These are phyloP conservation scores for Phycodurus eques DNA, from an alignment of 2,113 vertebrate species.

Conservation along the genomic window DNA sequence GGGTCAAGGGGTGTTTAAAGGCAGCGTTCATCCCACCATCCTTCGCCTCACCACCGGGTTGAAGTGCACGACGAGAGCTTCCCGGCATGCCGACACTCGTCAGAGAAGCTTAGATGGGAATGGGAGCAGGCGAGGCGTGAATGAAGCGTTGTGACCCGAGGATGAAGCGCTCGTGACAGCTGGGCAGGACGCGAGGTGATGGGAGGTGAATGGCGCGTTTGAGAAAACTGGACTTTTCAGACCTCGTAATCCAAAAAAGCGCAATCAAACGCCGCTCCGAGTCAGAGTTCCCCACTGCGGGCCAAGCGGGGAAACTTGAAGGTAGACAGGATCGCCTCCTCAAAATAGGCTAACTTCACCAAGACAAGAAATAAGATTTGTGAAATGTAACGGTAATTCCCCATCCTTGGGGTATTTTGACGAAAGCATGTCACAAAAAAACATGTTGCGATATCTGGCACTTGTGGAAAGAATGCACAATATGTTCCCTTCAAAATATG, in stretches of 20 bases:
- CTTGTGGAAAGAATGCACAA: no score
- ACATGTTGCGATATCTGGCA: no score
- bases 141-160: constrained; percentile 43
- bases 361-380: neutral
- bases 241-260: neutral
- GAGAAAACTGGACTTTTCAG: neutral
- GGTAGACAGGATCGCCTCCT: no score
- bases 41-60: constrained; percentile 50
- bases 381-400: no score
- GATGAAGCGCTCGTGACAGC: constrained; percentile 52
- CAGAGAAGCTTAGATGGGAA: constrained; percentile 27
- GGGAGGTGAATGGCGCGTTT: neutral
- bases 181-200: constrained; percentile 8
- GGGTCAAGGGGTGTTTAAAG: neutral
- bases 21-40: constrained; percentile 11
- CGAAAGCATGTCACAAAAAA: no score
- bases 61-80: constrained; percentile 51
- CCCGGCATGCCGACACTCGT: constrained; percentile 30
- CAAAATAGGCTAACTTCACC: neutral
- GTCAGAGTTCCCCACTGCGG: neutral
- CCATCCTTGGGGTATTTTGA: no score
- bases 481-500: no score
- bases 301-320: neutral
- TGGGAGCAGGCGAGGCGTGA: constrained; percentile 38
- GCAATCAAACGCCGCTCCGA: neutral